These are phyloP conservation scores for Crotalus tigris DNA, from an alignment of 2,113 vertebrate species.

Conservation along the genomic window DNA sequence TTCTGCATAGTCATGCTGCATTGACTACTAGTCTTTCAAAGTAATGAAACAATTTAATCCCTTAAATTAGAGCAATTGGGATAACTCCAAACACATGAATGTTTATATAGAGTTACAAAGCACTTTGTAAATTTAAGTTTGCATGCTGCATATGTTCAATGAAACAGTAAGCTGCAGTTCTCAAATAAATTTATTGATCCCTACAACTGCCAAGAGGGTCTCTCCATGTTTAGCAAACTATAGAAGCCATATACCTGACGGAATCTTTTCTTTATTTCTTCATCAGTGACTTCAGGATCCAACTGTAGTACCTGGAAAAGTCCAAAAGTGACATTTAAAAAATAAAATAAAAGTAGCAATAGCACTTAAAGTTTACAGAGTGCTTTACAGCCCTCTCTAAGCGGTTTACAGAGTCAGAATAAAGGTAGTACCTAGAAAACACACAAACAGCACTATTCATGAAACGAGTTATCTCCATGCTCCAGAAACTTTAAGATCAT, in stretches of 20 bases:
- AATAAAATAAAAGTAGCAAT: neutral
- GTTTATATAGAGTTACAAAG: neutral
- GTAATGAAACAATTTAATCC: neutral
- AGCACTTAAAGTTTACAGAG: too few species aligned
- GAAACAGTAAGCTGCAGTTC: neutral
- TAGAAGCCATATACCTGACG: constrained; percentile 77
- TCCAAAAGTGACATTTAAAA: neutral
- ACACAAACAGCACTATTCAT: neutral
- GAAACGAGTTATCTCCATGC: neutral
- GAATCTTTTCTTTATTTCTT: constrained; percentile 97
- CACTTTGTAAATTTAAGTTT: neutral
- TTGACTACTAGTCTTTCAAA: neutral
- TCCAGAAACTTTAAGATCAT: neutral
- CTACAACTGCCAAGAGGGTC: neutral
- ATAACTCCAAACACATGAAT: neutral
- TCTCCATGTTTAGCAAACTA: neutral
- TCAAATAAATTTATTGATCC: neutral
- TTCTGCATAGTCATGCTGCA: neutral
- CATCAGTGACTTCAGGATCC: constrained; percentile 95
- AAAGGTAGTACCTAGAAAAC: neutral
- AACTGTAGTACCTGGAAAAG: constrained; percentile 88
- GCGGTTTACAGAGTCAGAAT: too few species aligned
- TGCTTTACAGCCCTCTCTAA: too few species aligned
- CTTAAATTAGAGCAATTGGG: neutral
- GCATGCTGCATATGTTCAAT: neutral